These are phyloP conservation scores for Phocoena phocoena DNA, from an alignment of 2,113 vertebrate species.

Conservation along the genomic window DNA sequence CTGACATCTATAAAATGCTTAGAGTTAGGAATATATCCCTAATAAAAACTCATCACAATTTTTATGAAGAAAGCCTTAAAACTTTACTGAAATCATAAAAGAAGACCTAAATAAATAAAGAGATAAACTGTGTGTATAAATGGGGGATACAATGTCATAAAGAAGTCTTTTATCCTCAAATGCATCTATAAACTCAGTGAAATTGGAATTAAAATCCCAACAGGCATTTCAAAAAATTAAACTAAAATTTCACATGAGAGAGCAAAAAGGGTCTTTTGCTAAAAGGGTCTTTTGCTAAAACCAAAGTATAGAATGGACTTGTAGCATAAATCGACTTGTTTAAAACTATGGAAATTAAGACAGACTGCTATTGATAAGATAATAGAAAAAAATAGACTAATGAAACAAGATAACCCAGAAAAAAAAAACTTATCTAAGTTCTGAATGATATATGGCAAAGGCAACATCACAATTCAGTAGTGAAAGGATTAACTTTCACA, in stretches of 20 bases:
- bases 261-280: neutral
- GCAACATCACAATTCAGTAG: neutral
- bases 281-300: neutral
- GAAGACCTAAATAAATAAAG: constrained; percentile 9
- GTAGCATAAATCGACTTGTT: neutral
- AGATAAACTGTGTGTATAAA: neutral
- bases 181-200: constrained; percentile 6
- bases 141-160: neutral
- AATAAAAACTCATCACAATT: constrained; percentile 4
- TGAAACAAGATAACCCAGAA: neutral
- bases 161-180: neutral
- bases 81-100: constrained; percentile 25
- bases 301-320: neutral
- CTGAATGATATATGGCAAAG: neutral
- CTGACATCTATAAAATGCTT: neutral
- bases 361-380: neutral
- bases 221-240: neutral
- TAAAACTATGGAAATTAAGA: neutral
- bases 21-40: neutral
- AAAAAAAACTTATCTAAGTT: neutral
- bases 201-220: constrained; percentile 19
- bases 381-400: neutral
- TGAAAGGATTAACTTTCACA: neutral
- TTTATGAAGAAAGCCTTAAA: constrained; percentile 47
- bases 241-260: neutral